Percentiles rank a stretch among this genome's conserved stretches.
Evolutionary conservation across 1,140 invertebrate genomes (phyloP).

Genomic region (Pogonomyrmex californicus): DNA sequence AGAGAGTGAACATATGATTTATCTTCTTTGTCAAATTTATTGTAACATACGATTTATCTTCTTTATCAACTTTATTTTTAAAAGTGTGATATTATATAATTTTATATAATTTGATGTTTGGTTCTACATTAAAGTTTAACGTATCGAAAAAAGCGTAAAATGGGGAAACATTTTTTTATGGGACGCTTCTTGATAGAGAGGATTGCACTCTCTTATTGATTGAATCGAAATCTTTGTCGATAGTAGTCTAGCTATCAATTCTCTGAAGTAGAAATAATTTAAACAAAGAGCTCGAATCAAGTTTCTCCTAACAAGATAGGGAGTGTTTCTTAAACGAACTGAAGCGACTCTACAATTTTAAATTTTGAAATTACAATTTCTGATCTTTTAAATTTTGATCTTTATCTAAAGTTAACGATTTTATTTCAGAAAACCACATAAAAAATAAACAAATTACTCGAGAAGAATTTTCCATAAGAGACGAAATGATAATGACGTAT

Average conservation of each 20-base stretch:
- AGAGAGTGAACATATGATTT: background rate
- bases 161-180: background rate
- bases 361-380: background rate
- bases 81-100: background rate
- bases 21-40: background rate
- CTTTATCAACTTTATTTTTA: background rate
- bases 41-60: background rate
- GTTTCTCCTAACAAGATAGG: background rate
- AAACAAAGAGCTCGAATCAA: background rate
- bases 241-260: constrained; percentile 1
- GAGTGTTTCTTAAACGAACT: background rate
- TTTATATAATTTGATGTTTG: background rate
- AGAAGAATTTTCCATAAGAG: background rate
- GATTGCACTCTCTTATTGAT: constrained; percentile 10
- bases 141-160: background rate
- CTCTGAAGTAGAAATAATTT: constrained; percentile 32
- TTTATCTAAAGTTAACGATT: background rate
- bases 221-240: constrained; percentile 40
- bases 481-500: background rate
- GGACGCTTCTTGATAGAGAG: background rate
- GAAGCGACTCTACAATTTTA: background rate
- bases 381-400: background rate
- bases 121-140: background rate
- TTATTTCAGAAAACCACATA: background rate
- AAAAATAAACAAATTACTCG: background rate